Evolutionary conservation across 2,888 invertebrate genomes (phyloP).

Genomic region (Microctonus hyperodae): DNA sequence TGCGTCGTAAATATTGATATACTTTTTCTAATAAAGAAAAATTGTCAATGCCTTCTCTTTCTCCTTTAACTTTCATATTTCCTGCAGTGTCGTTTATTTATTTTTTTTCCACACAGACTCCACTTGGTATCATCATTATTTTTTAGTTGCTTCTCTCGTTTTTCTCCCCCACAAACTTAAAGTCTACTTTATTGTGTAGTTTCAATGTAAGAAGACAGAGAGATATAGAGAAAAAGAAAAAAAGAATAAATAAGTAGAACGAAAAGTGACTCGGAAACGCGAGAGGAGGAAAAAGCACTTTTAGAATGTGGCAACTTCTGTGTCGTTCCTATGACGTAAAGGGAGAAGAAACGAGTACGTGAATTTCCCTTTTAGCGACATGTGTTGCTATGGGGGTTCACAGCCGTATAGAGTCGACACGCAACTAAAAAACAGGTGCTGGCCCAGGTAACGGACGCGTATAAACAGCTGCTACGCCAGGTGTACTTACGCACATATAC

Average conservation of each 20-base stretch:
- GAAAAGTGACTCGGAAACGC: background rate
- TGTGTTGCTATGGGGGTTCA: slow-evolving; percentile 57
- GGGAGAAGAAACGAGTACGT: slow-evolving; percentile 38
- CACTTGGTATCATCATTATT: too few relatives aligned
- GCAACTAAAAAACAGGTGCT: slow-evolving; percentile 58
- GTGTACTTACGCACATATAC: slow-evolving; percentile 43
- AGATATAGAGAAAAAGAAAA: too few relatives aligned
- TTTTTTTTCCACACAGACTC: background rate
- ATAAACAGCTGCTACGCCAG: slow-evolving; percentile 60
- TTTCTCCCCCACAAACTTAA: background rate
- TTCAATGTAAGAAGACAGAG: background rate
- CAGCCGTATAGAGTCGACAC: slow-evolving; percentile 42
- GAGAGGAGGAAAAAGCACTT: slow-evolving; percentile 10
- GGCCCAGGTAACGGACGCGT: slow-evolving; percentile 57
- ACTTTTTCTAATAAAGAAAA: slow-evolving; percentile 10
- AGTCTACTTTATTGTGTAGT: background rate
- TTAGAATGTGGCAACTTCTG: slow-evolving; percentile 19
- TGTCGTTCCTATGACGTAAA: slow-evolving; percentile 33
- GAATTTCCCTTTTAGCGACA: slow-evolving; percentile 44
- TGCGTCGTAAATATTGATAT: background rate
- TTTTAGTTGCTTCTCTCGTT: background rate
- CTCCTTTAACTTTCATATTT: slow-evolving; percentile 14
- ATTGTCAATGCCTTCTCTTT: slow-evolving; percentile 11
- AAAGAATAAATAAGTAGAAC: background rate
- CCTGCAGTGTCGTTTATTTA: too few relatives aligned